Evolutionary conservation across 1,140 invertebrate genomes (phyloP), one percentile per base, ranked within the genome.

Genomic region (Whitmania pigra): DNA sequence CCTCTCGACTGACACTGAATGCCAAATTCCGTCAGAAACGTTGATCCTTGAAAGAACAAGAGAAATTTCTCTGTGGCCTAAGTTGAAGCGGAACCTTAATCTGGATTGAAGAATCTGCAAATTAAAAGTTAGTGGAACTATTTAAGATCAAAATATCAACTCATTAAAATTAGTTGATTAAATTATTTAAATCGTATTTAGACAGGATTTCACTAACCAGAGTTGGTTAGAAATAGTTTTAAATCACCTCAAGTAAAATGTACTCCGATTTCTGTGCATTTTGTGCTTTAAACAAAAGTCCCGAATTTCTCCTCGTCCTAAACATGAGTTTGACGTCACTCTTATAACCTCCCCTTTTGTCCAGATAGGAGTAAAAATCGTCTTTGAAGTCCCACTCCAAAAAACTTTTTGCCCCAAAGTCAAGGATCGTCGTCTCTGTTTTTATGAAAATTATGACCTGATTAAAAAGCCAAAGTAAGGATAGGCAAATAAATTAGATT

Each of bases 11-110:
- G 89, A 87, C 0, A 93, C 92, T 13, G 90, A 91, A 79, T 98
- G 95, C 94, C 94, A 97, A 77, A 95, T 92, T 17, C 95, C 95
- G 83, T 98, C 93, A 78, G 94, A 91, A 0, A 96, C 93, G 3
- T 88, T 86, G 20, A 95, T 88, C 43, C 90, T 87, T 71, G 89
- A 91, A 17, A 98, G 83, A 89, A 91, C 93, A 71, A 97, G 88
- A 79, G 92, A 53, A 89, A 77, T 88, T 86, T 81, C 96, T 90
- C 81, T 94, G 36, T 91, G 93, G 78, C 96, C 96, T 18, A 97
- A 80, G 81, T 97, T 96, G 79, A 91, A 98, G 18, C 73, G 73
- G 53, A 79, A 75, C 15, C 74, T 74, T 27, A 97, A 83, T 74
- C 89, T 86, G 53, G 90, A 89, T 78, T 95, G 91, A 82, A 93